These are phyloP conservation scores for Seriola dumerili DNA, from an alignment of 2,113 vertebrate species.

Conservation along the genomic window DNA sequence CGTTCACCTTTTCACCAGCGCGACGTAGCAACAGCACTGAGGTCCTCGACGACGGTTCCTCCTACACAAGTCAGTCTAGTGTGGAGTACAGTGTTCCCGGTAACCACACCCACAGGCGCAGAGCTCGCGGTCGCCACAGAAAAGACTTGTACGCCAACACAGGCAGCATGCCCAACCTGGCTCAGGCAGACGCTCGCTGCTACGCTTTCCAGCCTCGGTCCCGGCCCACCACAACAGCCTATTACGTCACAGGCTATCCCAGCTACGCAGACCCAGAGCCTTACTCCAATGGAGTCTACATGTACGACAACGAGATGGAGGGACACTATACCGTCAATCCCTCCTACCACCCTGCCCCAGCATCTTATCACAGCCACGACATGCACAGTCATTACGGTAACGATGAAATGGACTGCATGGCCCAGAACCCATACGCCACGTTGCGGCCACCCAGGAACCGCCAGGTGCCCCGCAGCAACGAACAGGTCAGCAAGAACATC, in stretches of 20 bases:
- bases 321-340: conserved; percentile 95
- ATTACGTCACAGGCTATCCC: conserved; percentile 90
- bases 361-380: conserved; percentile 85
- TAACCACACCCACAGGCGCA: conserved; percentile 85
- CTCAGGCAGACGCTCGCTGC: conserved; percentile 87
- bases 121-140: conserved; percentile 88
- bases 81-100: conserved; percentile 86
- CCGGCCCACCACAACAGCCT: conserved; percentile 87
- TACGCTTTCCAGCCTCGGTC: conserved; percentile 81
- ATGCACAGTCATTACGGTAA: conserved; percentile 85
- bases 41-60: conserved; percentile 94
- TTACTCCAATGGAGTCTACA: conserved; percentile 83
- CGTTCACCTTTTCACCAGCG: conserved; percentile 83
- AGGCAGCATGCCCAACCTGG: conserved; percentile 97
- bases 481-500: conserved; percentile 90
- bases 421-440: conserved; percentile 92
- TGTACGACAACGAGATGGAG: conserved; percentile 92
- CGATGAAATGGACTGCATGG: conserved; percentile 86
- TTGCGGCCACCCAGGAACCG: conserved; percentile 90
- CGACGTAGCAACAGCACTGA: conserved; percentile 96
- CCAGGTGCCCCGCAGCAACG: conserved; percentile 78
- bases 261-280: conserved; percentile 84
- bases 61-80: conserved; percentile 97
- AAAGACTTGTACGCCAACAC: conserved; percentile 89
- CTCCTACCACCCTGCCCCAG: conserved; percentile 66